A percentile compares a stretch with the other conserved stretches of the same genome.
These are phyloP conservation scores for Coleophora deauratella DNA, from an alignment of 2,888 invertebrate species.

Conservation along the genomic window DNA sequence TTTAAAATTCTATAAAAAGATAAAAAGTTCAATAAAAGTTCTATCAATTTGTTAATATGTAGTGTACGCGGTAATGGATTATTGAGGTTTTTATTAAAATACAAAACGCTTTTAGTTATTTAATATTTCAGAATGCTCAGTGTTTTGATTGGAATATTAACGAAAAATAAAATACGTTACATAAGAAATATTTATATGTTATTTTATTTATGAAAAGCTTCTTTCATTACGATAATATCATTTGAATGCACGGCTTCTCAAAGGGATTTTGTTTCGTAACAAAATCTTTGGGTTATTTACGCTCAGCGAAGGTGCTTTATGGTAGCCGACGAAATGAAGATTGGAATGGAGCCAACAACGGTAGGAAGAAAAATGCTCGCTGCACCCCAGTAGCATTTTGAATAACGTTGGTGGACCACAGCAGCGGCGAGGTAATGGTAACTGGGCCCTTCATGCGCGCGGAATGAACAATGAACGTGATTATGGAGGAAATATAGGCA, in stretches of 20 bases:
- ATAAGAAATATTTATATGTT: no score
- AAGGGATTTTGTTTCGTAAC: conserved; percentile 39
- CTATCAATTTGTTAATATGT: no score
- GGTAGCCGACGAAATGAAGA: conserved; percentile 39
- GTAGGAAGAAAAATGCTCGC: conserved; percentile 31
- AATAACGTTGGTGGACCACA: conserved; percentile 31
- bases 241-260: conserved; percentile 34
- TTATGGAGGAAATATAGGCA: no score
- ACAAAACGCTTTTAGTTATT: no score
- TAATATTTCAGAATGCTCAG: no score
- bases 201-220: not conserved
- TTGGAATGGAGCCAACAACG: conserved; percentile 45
- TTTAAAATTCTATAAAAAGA: no score
- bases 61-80: no score
- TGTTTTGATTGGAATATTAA: no score
- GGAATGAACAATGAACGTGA: conserved; percentile 7
- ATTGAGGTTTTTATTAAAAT: no score
- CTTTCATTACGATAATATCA: conserved; percentile 23
- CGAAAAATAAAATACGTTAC: no score
- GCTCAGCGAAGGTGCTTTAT: conserved; percentile 34
- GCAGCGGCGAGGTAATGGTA: conserved; percentile 2
- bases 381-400: conserved; percentile 37
- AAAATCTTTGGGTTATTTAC: conserved; percentile 41
- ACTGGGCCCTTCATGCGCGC: not conserved
- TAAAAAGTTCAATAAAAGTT: no score